phyloP scores from a whole-genome alignment of 2,797 vertebrate species.

The Anolis apletophallus region DNA sequence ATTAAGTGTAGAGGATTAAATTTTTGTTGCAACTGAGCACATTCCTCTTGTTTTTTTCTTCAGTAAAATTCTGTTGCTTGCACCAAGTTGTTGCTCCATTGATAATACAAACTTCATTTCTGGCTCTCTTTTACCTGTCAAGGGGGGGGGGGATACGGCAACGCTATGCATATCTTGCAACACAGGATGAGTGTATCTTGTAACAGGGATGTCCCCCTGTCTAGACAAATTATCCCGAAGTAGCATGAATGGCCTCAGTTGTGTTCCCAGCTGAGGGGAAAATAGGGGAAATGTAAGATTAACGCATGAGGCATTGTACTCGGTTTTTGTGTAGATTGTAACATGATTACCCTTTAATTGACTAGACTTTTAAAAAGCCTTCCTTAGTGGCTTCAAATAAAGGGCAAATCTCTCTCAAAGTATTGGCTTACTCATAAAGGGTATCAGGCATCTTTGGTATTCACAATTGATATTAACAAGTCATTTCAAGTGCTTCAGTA shows the following conservation, averaged over 20 bases:
- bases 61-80: slow-evolving; percentile 21
- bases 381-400: slow-evolving; percentile 60
- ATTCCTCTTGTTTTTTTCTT: slow-evolving; percentile 6
- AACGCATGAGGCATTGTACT: slow-evolving; percentile 50
- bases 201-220: slow-evolving; percentile 13
- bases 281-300: slow-evolving; percentile 30
- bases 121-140: slow-evolving; percentile 6
- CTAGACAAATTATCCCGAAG: slow-evolving; percentile 18
- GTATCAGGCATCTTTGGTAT: slow-evolving; percentile 46
- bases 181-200: not conserved
- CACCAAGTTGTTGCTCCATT: slow-evolving; percentile 1
- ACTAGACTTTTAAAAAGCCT: slow-evolving; percentile 58
- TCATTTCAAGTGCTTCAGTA: slow-evolving; percentile 37
- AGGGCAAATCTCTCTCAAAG: slow-evolving; percentile 68
- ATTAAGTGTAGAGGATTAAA: not conserved
- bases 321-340: slow-evolving; percentile 52
- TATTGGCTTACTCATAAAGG: slow-evolving; percentile 71
- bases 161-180: not conserved
- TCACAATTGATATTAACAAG: slow-evolving; percentile 40
- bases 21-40: not conserved
- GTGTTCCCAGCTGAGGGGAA: slow-evolving; percentile 51
- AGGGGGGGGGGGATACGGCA: slow-evolving; percentile 19
- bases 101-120: not conserved
- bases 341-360: slow-evolving; percentile 60
- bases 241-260: slow-evolving; percentile 49